Conservation (phyloP, 2,797 vertebrate genomes). For the Micrastur ruficollis region DNA sequence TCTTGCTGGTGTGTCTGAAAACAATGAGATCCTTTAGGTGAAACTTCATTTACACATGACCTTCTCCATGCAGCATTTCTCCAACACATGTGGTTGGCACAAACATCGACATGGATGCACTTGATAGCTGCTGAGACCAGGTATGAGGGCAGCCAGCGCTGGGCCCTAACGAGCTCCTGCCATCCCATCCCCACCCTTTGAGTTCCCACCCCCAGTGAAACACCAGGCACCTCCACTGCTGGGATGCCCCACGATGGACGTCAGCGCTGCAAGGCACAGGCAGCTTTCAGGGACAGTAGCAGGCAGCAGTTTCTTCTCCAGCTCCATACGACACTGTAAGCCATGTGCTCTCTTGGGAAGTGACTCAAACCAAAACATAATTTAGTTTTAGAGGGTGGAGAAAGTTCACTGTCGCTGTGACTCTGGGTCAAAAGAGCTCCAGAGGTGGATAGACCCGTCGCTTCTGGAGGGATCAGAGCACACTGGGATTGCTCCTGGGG, state of each 20-base stretch:
- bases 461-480: neutral
- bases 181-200: neutral
- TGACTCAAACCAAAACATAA: neutral
- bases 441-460: fast-evolving
- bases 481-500: neutral
- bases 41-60: neutral
- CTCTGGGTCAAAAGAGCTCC: neutral
- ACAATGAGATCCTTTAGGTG: neutral
- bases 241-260: neutral
- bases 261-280: neutral
- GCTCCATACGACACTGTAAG: neutral
- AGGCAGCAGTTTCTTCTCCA: neutral
- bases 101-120: neutral
- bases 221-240: neutral
- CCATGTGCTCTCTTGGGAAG: neutral
- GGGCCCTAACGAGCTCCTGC: neutral
- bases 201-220: neutral
- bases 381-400: neutral
- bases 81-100: neutral
- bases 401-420: neutral
- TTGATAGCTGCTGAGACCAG: neutral
- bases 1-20: neutral
- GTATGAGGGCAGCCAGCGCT: neutral
- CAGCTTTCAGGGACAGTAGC: neutral
- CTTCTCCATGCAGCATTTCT: neutral